Conservation (phyloP, 2,888 invertebrate species). For the Zonitis immaculata region DNA sequence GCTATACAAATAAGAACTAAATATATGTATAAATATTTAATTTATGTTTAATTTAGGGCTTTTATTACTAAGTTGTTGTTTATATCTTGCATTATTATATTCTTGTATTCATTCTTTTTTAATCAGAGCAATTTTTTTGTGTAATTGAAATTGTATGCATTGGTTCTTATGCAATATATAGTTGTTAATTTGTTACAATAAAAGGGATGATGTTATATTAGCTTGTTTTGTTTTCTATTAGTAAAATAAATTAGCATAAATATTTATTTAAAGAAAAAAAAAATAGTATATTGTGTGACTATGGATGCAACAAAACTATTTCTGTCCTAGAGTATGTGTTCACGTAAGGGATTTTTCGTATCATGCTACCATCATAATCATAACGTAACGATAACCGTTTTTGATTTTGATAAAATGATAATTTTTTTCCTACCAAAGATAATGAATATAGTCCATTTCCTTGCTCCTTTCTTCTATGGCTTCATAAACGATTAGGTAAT, state of each 20-base stretch:
- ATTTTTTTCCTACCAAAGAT: no score
- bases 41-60: neutral
- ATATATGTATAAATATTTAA: neutral
- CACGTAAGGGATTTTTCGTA: no score
- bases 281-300: no score
- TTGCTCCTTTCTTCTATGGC: neutral
- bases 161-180: neutral
- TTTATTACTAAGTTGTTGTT: neutral
- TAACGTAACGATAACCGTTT: no score
- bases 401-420: no score
- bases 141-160: neutral
- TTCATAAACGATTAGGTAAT: neutral
- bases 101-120: neutral
- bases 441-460: neutral
- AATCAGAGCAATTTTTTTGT: neutral
- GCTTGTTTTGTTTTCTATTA: no score
- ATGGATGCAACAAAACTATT: no score
- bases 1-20: neutral
- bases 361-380: no score
- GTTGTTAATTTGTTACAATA: neutral
- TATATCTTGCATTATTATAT: neutral
- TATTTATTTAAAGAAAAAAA: no score
- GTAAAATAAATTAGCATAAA: no score
- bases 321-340: no score
- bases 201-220: no score